These are phyloP conservation scores for Poeciliopsis gracilis DNA, from an alignment of 2,797 vertebrate species.

Conservation along the genomic window DNA sequence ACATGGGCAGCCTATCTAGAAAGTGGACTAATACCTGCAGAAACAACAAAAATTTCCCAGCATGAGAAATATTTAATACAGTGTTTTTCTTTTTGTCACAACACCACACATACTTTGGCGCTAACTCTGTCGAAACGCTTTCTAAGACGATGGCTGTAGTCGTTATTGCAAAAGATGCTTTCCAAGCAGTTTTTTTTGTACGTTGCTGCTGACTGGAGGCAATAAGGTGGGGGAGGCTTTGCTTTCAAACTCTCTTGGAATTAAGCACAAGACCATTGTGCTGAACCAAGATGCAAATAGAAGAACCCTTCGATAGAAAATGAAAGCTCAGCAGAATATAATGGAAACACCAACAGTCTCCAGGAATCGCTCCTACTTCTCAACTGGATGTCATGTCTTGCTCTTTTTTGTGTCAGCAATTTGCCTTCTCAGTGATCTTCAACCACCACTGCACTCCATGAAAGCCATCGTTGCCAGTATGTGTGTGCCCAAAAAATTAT, in stretches of 20 bases:
- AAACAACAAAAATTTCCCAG: conserved; percentile 33
- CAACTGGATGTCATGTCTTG: conserved; percentile 16
- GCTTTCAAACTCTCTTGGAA: conserved; percentile 35
- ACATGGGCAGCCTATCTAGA: conserved; percentile 21
- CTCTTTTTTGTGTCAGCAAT: conserved; percentile 8
- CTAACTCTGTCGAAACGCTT: conserved; percentile 24
- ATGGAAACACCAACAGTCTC: conserved; percentile 26
- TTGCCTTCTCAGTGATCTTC: background rate
- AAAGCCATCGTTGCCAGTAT: conserved; percentile 5
- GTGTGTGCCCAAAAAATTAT: background rate
- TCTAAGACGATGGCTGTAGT: conserved; percentile 36
- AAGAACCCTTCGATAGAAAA: conserved; percentile 24
- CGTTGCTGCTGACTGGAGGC: conserved; percentile 17
- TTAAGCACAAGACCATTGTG: conserved; percentile 29
- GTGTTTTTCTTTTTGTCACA: conserved; percentile 32
- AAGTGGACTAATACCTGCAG: conserved; percentile 41
- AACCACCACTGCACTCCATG: conserved; percentile 16
- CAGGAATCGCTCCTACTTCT: conserved; percentile 16
- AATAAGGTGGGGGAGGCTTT: conserved; percentile 2
- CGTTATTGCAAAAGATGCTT: conserved; percentile 34
- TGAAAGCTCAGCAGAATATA: conserved; percentile 43
- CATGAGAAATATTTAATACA: conserved; percentile 17
- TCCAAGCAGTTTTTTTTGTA: conserved; percentile 30
- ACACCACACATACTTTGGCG: conserved; percentile 28
- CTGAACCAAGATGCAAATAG: conserved; percentile 33